Evolutionary conservation across 2,888 invertebrate genomes (phyloP), one percentile per base, ranked within the genome.

Genomic region (Agrotis segetum): DNA sequence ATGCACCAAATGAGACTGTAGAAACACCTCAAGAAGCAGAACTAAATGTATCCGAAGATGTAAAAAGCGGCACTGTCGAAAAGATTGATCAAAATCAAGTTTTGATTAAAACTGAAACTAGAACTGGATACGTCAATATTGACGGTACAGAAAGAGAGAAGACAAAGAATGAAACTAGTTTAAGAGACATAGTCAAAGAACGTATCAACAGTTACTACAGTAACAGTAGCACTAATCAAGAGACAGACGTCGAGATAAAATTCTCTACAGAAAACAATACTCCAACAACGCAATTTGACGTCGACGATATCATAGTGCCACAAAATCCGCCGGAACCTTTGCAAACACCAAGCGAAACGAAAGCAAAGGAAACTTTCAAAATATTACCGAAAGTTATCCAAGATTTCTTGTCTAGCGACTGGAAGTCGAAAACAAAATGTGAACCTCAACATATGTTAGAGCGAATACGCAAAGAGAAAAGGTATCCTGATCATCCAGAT

Each of bases 381-480:
- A 91, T 97, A 50, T 92, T 97, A 76, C 96, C 97, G 0, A 96
- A 96, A 79, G 96, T 97, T 9, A 93, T 97, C 44, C 97, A 97
- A 87, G 96, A 97, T 50, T 96, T 97, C 74, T 87, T 97, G 29
- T 96, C 93, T 49, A 95, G 93, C 47, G 95, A 96, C 77, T 95
- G 92, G 92, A 96, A 95, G 73, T 91, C 93, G 3, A 96, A 96
- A 81, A 90, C 94, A 0, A 96, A 96, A 84, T 98, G 98, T 88
- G 97, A 98, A 89, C 97, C 98, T 6, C 98, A 98, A 86, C 94
- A 96, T 55, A 96, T 98, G 93, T 90, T 98, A 46, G 97, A 98
- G 85, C 97, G 97, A 85, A 97, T 98, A 74, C 96, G 97, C 4
- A 96, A 96, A 72, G 97, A 97, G 81, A 97, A 97, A 67, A 88